Evolutionary conservation across 2,113 vertebrate species (phyloP).

Genomic region (Pseudopodoces humilis): DNA sequence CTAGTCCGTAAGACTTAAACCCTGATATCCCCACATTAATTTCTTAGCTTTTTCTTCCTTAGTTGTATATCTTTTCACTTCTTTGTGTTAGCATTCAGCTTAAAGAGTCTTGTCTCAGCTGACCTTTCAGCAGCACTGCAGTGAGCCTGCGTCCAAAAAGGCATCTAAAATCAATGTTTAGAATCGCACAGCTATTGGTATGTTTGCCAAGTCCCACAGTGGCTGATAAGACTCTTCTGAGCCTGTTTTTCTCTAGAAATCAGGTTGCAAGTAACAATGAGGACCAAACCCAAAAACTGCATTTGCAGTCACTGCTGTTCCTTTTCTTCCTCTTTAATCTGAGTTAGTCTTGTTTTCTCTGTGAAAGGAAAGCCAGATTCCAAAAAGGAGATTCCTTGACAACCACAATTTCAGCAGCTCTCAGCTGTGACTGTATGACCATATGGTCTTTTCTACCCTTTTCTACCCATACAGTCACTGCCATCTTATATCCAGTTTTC

Average conservation of each 20-base stretch:
- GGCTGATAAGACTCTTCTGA: not conserved
- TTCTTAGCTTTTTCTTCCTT: not conserved
- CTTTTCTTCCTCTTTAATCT: not conserved
- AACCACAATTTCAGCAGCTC: not conserved
- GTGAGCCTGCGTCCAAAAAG: not conserved
- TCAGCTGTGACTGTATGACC: not conserved
- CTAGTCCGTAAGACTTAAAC: not conserved
- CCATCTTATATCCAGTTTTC: not conserved
- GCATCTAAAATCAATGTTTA: not conserved
- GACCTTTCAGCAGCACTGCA: not conserved
- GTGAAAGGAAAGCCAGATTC: not conserved
- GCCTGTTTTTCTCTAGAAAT: not conserved
- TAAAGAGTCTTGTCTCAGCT: not conserved
- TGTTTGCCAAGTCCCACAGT: not conserved
- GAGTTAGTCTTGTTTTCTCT: not conserved
- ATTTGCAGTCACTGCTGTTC: not conserved
- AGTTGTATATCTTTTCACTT: not conserved
- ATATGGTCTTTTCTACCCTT: not conserved
- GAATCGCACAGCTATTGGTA: not conserved
- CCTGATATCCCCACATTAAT: not conserved
- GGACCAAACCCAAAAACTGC: not conserved
- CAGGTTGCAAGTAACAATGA: not conserved
- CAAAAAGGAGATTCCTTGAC: not conserved
- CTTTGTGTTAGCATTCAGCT: not conserved
- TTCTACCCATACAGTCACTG: not conserved